Conservation (phyloP, 2,888 invertebrate species). For the Spisula subtruncata region DNA sequence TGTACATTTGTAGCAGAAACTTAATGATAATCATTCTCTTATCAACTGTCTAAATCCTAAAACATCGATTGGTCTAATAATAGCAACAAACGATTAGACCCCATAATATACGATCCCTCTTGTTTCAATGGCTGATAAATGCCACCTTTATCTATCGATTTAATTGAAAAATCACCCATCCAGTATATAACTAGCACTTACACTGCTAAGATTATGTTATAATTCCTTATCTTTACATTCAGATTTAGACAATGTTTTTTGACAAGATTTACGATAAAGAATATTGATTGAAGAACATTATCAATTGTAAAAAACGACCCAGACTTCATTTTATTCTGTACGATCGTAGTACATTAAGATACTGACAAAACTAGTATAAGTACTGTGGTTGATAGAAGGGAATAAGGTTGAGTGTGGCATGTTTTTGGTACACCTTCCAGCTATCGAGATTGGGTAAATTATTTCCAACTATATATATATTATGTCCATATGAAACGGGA, state of each 20-base stretch:
- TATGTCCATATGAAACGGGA: no score
- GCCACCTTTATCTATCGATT: conserved; percentile 15
- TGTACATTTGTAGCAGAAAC: no score
- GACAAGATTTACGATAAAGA: neutral
- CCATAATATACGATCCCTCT: neutral
- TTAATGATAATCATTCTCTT: no score
- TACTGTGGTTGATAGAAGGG: neutral
- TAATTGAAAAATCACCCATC: neutral
- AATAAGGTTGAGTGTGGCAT: no score
- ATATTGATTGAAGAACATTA: neutral
- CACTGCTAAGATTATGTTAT: neutral
- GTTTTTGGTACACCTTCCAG: no score
- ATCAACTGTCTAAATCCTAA: no score
- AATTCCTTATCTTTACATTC: no score
- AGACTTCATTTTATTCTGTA: neutral
- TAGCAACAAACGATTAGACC: neutral
- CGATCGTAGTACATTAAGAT: no score
- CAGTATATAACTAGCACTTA: neutral
- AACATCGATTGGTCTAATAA: no score
- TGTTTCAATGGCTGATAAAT: neutral
- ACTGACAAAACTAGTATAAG: neutral
- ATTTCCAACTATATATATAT: no score
- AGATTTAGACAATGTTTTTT: no score
- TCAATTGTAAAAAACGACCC: neutral
- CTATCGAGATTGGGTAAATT: no score